Evolutionary conservation across 2,888 invertebrate genomes (phyloP), one percentile per base, ranked within the genome.

Genomic region (Drosophila gaucha): DNA sequence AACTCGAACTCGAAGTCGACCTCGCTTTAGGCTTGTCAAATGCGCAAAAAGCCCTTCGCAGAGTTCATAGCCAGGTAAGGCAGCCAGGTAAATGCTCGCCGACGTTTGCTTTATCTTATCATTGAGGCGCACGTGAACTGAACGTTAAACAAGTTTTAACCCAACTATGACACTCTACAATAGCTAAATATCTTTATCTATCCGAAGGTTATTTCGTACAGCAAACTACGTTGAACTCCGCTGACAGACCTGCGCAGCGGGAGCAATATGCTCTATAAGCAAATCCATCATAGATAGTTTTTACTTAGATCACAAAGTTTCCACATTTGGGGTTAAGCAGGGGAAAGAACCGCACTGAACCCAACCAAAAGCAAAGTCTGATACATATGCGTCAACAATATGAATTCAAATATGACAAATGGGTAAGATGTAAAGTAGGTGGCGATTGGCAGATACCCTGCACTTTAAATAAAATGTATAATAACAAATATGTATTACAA

Each of bases 101-200:
- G 20, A 31, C n/a, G 20, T n/a, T 5, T 49, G 44, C 28, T 18
- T 65, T 69, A 83, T 88, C 88, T 86, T 86, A 83, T 83, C 88
- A 77, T 66, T 80, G 68, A 71, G 50, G 43, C 60, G 69, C 87
- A 82, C 87, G 86, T 85, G 86, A 67, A 78, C 64, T 58, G 67
- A 85, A 82, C 68, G 46, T 24, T 56, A 68, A 73, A 73, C 72
- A 51, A 74, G 60, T 67, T 70, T 55, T 47, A 20, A 18, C 41
- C 52, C 52, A 70, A 63, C 36, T 71, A 33, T 49, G 54, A 58
- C 54, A 58, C 50, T 54, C 55, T 41, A 55, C 43, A 31, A 41
- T 43, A 56, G 43, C 36, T 9, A 51, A 24, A 58, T 65, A 65
- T 49, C 51, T 76, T 58, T 74, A 67, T 73, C 56, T 59, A 73